Evolutionary conservation across 92 coral and sea anemone species (phyloP).

Genomic region (Ricordea florida): DNA sequence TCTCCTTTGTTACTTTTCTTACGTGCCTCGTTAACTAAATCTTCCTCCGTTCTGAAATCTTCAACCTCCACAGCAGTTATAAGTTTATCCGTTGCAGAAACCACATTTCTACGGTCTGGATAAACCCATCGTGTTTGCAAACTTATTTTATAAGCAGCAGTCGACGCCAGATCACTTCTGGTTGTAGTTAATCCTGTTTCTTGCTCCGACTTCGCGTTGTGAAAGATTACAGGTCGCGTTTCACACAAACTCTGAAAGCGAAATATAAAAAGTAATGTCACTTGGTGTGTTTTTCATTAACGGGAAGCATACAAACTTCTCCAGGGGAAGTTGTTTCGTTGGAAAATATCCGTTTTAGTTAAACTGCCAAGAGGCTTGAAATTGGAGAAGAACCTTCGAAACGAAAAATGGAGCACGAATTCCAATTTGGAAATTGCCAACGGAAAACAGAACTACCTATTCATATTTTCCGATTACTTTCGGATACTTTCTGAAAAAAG

Average conservation of each 20-base stretch:
- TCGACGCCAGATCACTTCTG: not conserved
- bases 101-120: constrained; percentile 58
- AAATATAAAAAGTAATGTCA: not conserved
- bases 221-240: constrained; percentile 74
- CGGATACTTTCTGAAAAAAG: no score
- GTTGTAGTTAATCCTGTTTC: not conserved
- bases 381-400: no score
- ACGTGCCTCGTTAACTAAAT: not conserved
- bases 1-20: not conserved
- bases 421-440: no score
- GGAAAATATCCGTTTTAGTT: no score
- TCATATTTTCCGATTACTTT: no score
- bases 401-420: no score
- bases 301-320: no score
- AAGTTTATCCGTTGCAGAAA: constrained; percentile 27
- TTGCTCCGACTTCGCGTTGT: constrained; percentile 32
- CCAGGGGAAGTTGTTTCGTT: no score
- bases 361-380: no score
- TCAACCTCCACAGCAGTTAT: constrained; percentile 61
- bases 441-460: no score
- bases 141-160: constrained; percentile 45
- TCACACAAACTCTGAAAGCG: constrained; percentile 66
- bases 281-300: no score
- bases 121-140: constrained; percentile 48
- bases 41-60: constrained; percentile 29